Evolutionary conservation across 2,888 invertebrate genomes (phyloP).

Genomic region (Drosophila leonis): DNA sequence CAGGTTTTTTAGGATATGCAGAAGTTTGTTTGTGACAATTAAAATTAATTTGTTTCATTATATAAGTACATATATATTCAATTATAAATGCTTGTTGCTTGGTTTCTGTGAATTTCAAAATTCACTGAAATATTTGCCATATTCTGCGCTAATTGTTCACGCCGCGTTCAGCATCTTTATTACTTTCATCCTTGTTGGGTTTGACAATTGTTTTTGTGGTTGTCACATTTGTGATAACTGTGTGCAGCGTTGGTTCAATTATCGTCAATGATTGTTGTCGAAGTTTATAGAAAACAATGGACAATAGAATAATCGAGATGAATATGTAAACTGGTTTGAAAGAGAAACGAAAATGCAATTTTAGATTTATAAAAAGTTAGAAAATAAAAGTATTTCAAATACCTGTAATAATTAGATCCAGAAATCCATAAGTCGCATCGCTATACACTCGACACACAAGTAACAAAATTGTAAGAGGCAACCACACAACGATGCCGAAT

Average conservation of each 20-base stretch:
- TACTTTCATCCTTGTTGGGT: neutral
- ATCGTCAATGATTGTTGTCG: constrained; percentile 3
- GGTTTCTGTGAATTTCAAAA: neutral
- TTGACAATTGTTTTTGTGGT: neutral
- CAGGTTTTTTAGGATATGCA: neutral
- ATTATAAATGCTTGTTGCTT: neutral
- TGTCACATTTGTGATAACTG: neutral
- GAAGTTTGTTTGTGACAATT: neutral
- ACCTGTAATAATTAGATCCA: constrained; percentile 6
- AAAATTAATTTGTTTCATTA: neutral
- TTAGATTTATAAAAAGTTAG: too few species aligned
- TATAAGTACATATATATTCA: neutral
- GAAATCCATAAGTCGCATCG: constrained; percentile 9
- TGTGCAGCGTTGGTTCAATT: neutral
- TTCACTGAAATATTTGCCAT: neutral
- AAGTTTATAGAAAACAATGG: constrained; percentile 1
- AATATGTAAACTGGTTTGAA: neutral
- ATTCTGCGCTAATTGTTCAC: neutral
- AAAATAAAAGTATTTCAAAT: neutral
- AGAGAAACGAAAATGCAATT: neutral
- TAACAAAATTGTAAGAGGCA: neutral
- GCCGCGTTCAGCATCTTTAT: neutral
- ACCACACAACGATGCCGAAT: neutral
- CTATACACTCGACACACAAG: neutral
- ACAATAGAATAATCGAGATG: constrained; percentile 3